Base-by-base conservation (phyloP, 2,113 vertebrate genomes). In the Pagrus major region DNA sequence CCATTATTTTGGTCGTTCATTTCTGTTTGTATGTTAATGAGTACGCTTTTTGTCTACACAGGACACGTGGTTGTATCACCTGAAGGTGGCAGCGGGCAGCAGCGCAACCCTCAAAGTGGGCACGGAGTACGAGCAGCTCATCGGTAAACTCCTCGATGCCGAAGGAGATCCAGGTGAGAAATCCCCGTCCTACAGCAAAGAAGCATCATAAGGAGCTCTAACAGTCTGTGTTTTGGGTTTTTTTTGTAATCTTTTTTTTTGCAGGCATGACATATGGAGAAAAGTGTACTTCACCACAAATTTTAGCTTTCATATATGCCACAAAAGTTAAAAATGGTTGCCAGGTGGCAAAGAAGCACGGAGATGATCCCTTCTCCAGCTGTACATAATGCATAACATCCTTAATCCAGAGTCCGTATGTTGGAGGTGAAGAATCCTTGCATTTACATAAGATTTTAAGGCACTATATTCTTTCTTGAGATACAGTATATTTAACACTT, bases 31-130 rank as follows among this genome's bases (percentile, higher is more conserved):
- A 68, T n/a, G 12, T 23, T 18, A 20, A 63, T 7, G n/a, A 7
- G 4, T 21, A 0, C 73, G 14, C 77, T 77, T 55, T 85, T 8
- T 41, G 54, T 65, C 74, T 68, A 5, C 37, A 31, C 81, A 97
- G 97, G 96, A 97, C 41, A 94, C 96, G 0, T 97, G 97, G 96
- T 81, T 96, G 74, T 97, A 97, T 89, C 96, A 97, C 84, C 89
- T 97, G 92, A 95, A 94, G 0, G 94, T 97, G 39, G 95, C 96
- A 0, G 97, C 96, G 4, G 96, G 96, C 51, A 94, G 94, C 90
- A 93, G 93, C 78, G 95, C 92, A 23, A 93, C 70, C 68, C 83
- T 96, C 41, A 94, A 94, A 63, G 96, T 97, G 82, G 97, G 96
- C 46, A 97, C 96, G 0, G 93, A 94, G 2, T 96, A 94, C 0